Base-by-base conservation (phyloP, 2,888 invertebrate species). In the Melangyna quadrimaculata region DNA sequence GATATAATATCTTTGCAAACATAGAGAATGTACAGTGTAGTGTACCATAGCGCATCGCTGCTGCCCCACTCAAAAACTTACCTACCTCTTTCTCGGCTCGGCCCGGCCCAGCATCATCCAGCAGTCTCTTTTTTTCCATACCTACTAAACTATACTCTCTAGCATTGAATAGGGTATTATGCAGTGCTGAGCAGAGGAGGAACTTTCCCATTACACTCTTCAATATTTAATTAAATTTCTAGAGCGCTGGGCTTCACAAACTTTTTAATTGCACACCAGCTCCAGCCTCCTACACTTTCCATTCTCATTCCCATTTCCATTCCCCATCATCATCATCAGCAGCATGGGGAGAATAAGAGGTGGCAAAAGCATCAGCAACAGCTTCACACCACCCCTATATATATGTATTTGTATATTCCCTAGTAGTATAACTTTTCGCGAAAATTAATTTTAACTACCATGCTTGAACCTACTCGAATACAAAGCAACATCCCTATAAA, bases 201-300 rank as follows among this genome's bases (percentile, higher is more conserved):
- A 88, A 88, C 81, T 88, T 88, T 88, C 80, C 81, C 88, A 88
- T 88, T 86, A 86, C 87, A 88, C 88, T 87, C 87, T 87, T 88
- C 88, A 88, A 88, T 88, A 88, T 88, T 88, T 88, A 88, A 88
- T 88, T 88, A 88, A 88, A 88, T 88, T 87, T 87, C 87, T 87
- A 79, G 80, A 87, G 84, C 84, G 82, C 87, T 78, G 80, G 87
- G 81, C 87, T 87, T 80, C 87, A 71, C 78, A 87, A 87, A 83
- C 80, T 88, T 88, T 88, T 88, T 88, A 88, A 87, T 88, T 88
- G 87, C 88, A 87, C 87, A 87, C 87, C 84, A 88, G 87, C 79
- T 80, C 40, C 67, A 72, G 73, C 80, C 77, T 48, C 70, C 75
- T 61, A 67, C 77, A 45, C 53, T 55, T 9, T 55, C 40, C 32